A percentile compares a stretch with the other conserved stretches of the same genome.
Conservation (phyloP, 2,113 vertebrate species). For the Bubo blakistoni region DNA sequence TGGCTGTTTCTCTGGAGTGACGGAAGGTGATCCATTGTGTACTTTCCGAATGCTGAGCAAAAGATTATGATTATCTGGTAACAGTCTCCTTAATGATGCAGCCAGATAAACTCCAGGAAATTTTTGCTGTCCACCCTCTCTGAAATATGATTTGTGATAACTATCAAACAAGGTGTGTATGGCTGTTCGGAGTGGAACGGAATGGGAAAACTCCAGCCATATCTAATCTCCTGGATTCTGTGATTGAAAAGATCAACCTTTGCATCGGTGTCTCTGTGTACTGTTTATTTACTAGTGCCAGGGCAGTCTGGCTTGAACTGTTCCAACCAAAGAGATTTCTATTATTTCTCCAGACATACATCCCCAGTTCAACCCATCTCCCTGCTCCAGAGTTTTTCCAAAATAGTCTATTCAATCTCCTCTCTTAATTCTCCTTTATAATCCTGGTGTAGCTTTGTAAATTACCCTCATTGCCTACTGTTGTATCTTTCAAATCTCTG, state of each 20-base stretch:
- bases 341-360: not conserved
- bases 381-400: not conserved
- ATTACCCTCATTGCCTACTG: not conserved
- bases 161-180: not conserved
- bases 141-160: not conserved
- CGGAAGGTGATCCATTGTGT: not conserved
- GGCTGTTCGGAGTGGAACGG: not conserved
- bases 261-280: not conserved
- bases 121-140: not conserved
- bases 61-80: not conserved
- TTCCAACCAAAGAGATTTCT: not conserved
- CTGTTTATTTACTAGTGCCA: not conserved
- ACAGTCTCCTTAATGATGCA: not conserved
- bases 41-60: not conserved
- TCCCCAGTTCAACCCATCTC: not conserved
- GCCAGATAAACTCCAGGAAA: slow-evolving; percentile 2
- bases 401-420: not conserved
- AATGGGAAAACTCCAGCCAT: not conserved
- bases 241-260: not conserved
- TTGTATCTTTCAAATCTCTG: not conserved
- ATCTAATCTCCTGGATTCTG: not conserved
- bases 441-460: not conserved
- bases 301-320: not conserved
- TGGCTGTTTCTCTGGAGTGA: not conserved
- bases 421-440: not conserved